Conservation (phyloP, 2,113 vertebrate genomes). For the Oceanites oceanicus region DNA sequence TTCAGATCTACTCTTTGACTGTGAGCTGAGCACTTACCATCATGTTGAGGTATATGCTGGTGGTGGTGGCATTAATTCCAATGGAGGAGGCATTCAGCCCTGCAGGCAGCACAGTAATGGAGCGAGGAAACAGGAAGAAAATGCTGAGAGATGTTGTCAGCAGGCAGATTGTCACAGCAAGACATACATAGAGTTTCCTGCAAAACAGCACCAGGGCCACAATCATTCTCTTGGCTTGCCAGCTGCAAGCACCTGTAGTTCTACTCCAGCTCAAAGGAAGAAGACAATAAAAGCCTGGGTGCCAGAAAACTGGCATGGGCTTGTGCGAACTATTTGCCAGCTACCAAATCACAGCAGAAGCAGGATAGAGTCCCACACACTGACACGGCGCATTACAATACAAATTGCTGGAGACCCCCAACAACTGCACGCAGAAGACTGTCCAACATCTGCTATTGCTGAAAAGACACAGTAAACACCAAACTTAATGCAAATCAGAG, state of each 20-base stretch:
- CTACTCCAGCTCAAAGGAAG: not conserved
- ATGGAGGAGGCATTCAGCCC: conserved; percentile 59
- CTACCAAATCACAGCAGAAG: not conserved
- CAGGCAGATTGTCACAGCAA: conserved; percentile 66
- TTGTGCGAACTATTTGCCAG: not conserved
- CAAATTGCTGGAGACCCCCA: not conserved
- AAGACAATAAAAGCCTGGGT: not conserved
- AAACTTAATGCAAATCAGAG: not conserved
- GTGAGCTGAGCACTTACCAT: conserved; percentile 35
- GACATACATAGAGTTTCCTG: conserved; percentile 69
- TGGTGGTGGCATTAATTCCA: not conserved
- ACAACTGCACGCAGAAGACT: not conserved
- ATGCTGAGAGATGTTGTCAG: conserved; percentile 32
- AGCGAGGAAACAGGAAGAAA: conserved; percentile 71
- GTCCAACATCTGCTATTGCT: not conserved
- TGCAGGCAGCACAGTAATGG: not conserved
- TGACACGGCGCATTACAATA: not conserved
- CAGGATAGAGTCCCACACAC: not conserved
- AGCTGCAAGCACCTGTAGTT: not conserved
- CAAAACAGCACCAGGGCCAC: not conserved
- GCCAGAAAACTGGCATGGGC: not conserved
- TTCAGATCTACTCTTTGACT: not conserved
- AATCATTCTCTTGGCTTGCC: not conserved
- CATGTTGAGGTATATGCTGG: conserved; percentile 48
- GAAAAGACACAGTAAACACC: not conserved